Conservation (phyloP, 2,888 invertebrate species). For the Acleris laterana region DNA sequence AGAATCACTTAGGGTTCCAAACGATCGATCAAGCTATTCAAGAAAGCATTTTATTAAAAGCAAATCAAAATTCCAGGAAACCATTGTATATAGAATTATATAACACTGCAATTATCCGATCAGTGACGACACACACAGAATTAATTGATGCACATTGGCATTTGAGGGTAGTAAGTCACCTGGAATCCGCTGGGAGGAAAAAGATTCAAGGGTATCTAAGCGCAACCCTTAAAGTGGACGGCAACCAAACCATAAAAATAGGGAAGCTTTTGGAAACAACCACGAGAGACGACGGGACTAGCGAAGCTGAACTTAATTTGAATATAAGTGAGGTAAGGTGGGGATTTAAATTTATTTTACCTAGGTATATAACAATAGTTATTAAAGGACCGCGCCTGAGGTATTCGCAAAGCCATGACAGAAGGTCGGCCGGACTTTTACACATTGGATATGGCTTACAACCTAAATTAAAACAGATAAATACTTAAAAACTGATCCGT, state of each 20-base stretch:
- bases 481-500: too few relatives aligned
- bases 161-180: constrained; percentile 56
- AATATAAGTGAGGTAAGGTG: constrained; percentile 61
- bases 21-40: too few relatives aligned
- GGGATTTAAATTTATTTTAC: too few relatives aligned
- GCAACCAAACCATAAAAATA: constrained; percentile 56
- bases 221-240: constrained; percentile 60
- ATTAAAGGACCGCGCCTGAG: too few relatives aligned
- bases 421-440: too few relatives aligned
- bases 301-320: constrained; percentile 60
- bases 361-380: neutral
- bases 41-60: too few relatives aligned
- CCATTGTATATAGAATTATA: constrained; percentile 87
- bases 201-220: constrained; percentile 58
- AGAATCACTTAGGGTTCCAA: too few relatives aligned
- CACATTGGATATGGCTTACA: too few relatives aligned
- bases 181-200: constrained; percentile 58
- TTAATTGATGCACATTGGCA: constrained; percentile 59
- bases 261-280: constrained; percentile 50
- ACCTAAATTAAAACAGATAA: too few relatives aligned
- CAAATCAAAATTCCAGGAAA: constrained; percentile 81
- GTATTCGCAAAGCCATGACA: too few relatives aligned
- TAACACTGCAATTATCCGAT: constrained; percentile 86
- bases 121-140: constrained; percentile 79
- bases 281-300: constrained; percentile 58